Base-by-base conservation (phyloP, 2,113 vertebrate species). In the Apodemus sylvaticus region DNA sequence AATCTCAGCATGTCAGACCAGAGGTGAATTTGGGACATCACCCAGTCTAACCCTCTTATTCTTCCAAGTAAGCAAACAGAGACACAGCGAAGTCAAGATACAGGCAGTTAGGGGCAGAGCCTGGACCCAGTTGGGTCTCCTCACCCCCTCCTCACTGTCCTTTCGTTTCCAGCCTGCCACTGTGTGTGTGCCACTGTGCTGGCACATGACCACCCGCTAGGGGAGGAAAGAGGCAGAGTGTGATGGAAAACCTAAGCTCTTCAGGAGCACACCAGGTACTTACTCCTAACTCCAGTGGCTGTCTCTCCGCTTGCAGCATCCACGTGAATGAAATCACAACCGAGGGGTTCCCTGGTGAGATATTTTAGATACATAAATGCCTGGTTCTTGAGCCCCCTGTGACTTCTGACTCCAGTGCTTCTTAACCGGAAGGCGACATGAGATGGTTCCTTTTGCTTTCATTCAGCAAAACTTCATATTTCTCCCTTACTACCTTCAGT, bases 211-310 rank as follows among this genome's bases (percentile, higher is more conserved):
- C 55, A 74, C 76, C 29, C 55, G 29, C 55, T 24, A 31, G 66
- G 81, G 93, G 53, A 79, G n/a, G 85, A 64, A 96, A 74, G 53
- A 88, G 90, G 91, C 90, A 53, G 5, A 20, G 62, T 11, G 45
- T 36, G 62, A 11, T 0, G 42, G n/a, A 92, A 83, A 74, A 7
- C 91, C 96, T 97, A 89, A 85, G n/a, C 36, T 96, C 92, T 79
- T 91, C 19, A 86, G 95, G 94, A 86, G 64, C 96, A 78, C 60
- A 91, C 93, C 96, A 73, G 95, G 96, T 98, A 98, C 97, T 98
- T 98, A 98, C 98, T 98, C 98, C 98, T 98, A 97, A 98, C 98
- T 97, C 97, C 98, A 95, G 91, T 82, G 97, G 94, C 93, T 97
- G 97, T 95, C 97, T 97, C 97, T 97, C 97, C 96, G 97, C 96